A percentile compares a stretch with the other conserved stretches of the same genome.
phyloP scores from a whole-genome alignment of 2,888 invertebrate genomes.

The Glaucopsyche alexis region DNA sequence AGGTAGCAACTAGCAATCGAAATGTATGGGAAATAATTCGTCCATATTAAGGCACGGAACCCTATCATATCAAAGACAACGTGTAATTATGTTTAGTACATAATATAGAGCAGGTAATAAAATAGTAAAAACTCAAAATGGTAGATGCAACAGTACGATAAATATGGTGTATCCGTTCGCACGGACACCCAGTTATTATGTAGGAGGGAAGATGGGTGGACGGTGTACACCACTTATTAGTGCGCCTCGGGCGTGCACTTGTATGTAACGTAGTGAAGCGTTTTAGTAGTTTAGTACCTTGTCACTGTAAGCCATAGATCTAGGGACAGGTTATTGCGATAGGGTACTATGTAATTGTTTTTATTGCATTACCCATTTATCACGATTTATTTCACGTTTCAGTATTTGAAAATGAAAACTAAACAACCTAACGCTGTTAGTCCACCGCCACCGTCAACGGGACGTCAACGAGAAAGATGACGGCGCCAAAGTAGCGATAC shows the following conservation, averaged over 20 bases:
- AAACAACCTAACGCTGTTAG: too few species aligned
- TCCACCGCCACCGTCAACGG: too few species aligned
- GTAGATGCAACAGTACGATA: constrained; percentile 48
- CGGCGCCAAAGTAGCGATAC: too few species aligned
- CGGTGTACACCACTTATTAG: constrained; percentile 39
- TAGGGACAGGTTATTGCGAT: neutral
- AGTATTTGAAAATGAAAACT: too few species aligned
- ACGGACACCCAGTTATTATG: constrained; percentile 53
- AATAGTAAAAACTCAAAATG: constrained; percentile 30
- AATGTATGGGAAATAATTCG: neutral
- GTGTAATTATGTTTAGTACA: neutral
- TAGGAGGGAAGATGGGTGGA: constrained; percentile 37
- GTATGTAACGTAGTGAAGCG: constrained; percentile 11
- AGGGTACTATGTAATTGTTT: neutral
- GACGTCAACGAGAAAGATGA: too few species aligned
- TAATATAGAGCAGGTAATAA: constrained; percentile 18
- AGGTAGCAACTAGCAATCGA: neutral
- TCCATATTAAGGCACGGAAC: neutral
- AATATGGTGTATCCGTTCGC: constrained; percentile 58
- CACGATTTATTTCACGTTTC: neutral
- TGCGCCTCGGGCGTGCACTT: constrained; percentile 35
- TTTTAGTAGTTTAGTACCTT: constrained; percentile 18
- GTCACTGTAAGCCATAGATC: neutral
- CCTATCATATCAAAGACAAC: too few species aligned
- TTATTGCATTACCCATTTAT: neutral